Evolutionary conservation across 2,113 vertebrate genomes (phyloP), one percentile per base, ranked within the genome.

Genomic region (Macaca nemestrina): DNA sequence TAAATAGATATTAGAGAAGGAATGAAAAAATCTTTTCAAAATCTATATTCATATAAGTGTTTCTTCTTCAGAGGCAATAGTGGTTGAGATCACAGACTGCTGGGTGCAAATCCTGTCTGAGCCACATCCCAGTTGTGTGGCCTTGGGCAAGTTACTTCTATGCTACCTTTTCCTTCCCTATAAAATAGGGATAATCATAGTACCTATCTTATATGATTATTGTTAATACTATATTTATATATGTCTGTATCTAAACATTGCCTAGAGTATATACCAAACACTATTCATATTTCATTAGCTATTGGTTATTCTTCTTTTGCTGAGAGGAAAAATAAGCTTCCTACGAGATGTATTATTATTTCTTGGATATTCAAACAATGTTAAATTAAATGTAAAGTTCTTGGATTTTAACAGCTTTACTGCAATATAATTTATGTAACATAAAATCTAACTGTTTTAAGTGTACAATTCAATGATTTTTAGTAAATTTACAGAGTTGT

Each of bases 351-450:
- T 80, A 50, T 9, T 68, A 3, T 80, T 82, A 81, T 59, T 96
- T 92, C 75, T 89, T 93, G 87, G 61, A 57, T 88, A 92, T 10
- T 92, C 32, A 94, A 32, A 84, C 13, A 89, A 45, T 23, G 13
- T 73, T 95, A 96, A 85, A 75, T 64, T 95, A 96, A 88, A 75
- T 50, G 22, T 6, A 97, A 96, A 94, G 9, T 89, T 95, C 61
- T 95, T 92, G 6, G 25, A 84, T 55, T 93, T 95, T 48, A 48
- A 78, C 43, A 32, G 43, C 75, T 30, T 78, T 78, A 48, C 17
- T 78, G 75, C 45, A 45, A 78, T 78, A 48, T 78, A 78, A 78
- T 78, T 78, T 78, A 78, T 2, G 18, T 48, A 48, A 16, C 75
- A 48, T 78, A 78, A 45, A 48, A 78, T 30, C 13, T 43, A 76